These are phyloP conservation scores for Falco concolor DNA, from an alignment of 2,797 vertebrate genomes.

Conservation along the genomic window DNA sequence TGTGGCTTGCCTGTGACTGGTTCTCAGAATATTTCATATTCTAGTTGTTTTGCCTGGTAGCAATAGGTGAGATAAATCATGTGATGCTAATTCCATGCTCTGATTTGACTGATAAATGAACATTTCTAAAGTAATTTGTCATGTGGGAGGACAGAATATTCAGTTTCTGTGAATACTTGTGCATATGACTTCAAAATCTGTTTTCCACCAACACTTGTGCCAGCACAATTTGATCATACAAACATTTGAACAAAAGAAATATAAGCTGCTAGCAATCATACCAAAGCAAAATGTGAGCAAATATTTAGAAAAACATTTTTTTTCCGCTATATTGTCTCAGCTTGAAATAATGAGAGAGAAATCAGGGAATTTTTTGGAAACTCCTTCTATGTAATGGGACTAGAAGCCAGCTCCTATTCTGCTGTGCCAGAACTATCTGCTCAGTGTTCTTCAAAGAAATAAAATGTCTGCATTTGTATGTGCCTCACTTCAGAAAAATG, in stretches of 20 bases:
- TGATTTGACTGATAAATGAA: not conserved
- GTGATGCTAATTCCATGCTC: not conserved
- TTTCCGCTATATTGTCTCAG: not conserved
- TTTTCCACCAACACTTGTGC: not conserved
- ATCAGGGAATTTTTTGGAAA: not conserved
- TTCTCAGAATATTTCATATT: not conserved
- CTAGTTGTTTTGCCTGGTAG: not conserved
- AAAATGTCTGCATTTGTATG: not conserved
- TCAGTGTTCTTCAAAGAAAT: not conserved
- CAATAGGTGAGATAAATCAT: not conserved
- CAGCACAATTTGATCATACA: not conserved
- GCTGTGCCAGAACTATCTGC: not conserved
- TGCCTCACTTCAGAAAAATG: not conserved
- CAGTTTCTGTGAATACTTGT: not conserved
- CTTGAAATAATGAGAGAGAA: not conserved
- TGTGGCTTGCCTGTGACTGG: not conserved
- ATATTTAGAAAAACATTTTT: not conserved
- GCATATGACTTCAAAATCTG: not conserved
- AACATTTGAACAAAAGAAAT: slow-evolving; percentile 1
- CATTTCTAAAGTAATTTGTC: not conserved
- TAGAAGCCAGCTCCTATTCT: not conserved
- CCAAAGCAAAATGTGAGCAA: not conserved
- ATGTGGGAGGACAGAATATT: not conserved
- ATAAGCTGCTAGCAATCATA: not conserved
- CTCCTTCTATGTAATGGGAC: not conserved